Conservation (phyloP, 2,113 vertebrate genomes). For the Acanthochromis polyacanthus region DNA sequence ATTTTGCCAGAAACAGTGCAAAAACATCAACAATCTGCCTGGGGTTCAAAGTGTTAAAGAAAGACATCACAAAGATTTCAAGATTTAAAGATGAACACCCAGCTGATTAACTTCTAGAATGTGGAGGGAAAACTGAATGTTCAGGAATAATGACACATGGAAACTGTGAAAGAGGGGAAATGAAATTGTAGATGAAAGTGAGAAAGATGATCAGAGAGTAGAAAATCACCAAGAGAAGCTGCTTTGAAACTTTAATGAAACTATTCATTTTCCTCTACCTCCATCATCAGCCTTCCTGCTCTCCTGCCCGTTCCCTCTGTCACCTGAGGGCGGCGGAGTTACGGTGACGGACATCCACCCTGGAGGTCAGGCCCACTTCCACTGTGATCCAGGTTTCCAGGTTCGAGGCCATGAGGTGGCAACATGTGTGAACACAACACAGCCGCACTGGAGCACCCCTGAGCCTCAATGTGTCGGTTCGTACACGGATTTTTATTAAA, state of each 20-base stretch:
- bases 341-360: slow-evolving; percentile 93
- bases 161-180: background rate
- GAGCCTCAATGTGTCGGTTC: slow-evolving; percentile 85
- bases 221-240: background rate
- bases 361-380: slow-evolving; percentile 91
- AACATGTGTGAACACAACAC: slow-evolving; percentile 89
- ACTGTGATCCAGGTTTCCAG: slow-evolving; percentile 92
- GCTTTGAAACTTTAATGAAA: background rate
- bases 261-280: background rate
- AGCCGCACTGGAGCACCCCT: slow-evolving; percentile 89
- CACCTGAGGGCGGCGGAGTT: slow-evolving; percentile 89
- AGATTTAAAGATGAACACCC: background rate
- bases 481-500: slow-evolving; percentile 30
- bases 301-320: slow-evolving; percentile 90
- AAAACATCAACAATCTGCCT: too few species aligned
- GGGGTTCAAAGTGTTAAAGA: too few species aligned
- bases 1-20: too few species aligned
- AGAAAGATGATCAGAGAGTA: slow-evolving; percentile 1
- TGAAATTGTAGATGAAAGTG: background rate
- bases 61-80: background rate
- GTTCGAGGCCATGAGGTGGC: slow-evolving; percentile 89
- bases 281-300: slow-evolving; percentile 88
- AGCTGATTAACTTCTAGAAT: background rate
- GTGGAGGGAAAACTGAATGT: background rate
- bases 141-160: slow-evolving; percentile 3